Conservation (phyloP, 2,888 invertebrate genomes). For the Drosophila paracracens region DNA sequence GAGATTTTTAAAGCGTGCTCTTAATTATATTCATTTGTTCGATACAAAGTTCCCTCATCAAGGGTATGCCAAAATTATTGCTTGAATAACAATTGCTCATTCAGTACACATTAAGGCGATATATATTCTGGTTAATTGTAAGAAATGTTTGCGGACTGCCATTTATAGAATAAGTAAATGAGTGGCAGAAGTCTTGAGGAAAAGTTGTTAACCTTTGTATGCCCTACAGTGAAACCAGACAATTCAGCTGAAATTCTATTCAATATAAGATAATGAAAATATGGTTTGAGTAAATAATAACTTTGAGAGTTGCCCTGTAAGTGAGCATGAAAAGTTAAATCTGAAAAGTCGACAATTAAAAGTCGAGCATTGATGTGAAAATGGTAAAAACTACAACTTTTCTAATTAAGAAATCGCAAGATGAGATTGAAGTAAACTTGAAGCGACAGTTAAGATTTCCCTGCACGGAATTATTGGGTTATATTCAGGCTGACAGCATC, state of each 20-base stretch:
- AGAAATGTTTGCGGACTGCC: not conserved
- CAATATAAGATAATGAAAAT: not conserved
- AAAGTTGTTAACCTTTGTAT: not conserved
- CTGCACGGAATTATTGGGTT: not conserved
- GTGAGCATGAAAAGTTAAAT: too few species aligned
- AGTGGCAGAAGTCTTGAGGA: not conserved
- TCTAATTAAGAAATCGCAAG: not conserved
- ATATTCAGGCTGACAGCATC: not conserved
- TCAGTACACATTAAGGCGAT: not conserved
- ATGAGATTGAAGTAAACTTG: not conserved
- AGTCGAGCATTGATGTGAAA: not conserved
- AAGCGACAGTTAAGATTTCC: not conserved
- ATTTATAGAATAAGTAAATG: slow-evolving; percentile 2
- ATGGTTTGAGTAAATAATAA: not conserved
- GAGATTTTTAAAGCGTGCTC: not conserved
- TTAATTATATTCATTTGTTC: not conserved
- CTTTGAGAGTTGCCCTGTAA: too few species aligned
- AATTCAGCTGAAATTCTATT: not conserved
- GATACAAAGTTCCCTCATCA: not conserved
- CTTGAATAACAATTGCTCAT: not conserved
- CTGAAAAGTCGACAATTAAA: not conserved
- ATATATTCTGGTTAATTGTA: not conserved
- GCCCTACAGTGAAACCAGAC: not conserved
- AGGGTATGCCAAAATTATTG: not conserved
- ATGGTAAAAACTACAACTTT: not conserved